phyloP scores from a whole-genome alignment of 2,888 invertebrate genomes.

The Thera britannica region DNA sequence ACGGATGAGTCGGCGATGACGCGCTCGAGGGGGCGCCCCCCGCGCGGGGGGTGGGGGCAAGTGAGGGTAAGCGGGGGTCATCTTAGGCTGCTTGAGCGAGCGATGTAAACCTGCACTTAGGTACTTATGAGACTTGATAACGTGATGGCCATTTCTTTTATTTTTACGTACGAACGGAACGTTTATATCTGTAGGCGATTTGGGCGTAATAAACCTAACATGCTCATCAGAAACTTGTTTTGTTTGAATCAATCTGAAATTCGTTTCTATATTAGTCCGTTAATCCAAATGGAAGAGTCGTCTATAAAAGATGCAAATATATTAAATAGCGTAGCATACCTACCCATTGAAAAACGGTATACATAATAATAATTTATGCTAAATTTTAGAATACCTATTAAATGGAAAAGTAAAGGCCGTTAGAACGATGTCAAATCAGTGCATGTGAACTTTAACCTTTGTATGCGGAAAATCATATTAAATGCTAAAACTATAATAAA shows the following conservation, averaged over 20 bases:
- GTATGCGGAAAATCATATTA: conserved; percentile 1
- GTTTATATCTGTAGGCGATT: background rate
- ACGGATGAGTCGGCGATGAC: conserved; percentile 65
- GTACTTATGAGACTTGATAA: conserved; percentile 34
- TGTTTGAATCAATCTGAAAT: conserved; percentile 33
- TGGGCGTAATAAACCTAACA: conserved; percentile 2
- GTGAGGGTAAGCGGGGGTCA: conserved; percentile 32
- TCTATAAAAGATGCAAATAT: conserved; percentile 17
- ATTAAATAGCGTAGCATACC: conserved; percentile 4
- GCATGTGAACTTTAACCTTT: conserved; percentile 1
- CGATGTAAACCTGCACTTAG: conserved; percentile 38
- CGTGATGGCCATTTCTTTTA: conserved; percentile 32
- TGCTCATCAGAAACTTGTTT: conserved; percentile 33
- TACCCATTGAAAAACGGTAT: conserved; percentile 12
- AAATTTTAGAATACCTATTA: conserved; percentile 2
- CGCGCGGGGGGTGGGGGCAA: conserved; percentile 13
- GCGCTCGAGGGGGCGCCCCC: conserved; percentile 36
- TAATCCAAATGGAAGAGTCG: conserved; percentile 24
- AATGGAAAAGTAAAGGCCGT: background rate
- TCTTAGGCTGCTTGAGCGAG: conserved; percentile 36
- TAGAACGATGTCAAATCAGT: conserved; percentile 1
- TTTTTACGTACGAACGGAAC: conserved; percentile 7
- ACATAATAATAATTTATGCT: conserved; percentile 9
- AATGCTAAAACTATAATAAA: background rate
- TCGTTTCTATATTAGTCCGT: conserved; percentile 38